Evolutionary conservation across 1,140 invertebrate species (phyloP), one percentile per base, ranked within the genome.

Genomic region (Stegodyphus dumicola): DNA sequence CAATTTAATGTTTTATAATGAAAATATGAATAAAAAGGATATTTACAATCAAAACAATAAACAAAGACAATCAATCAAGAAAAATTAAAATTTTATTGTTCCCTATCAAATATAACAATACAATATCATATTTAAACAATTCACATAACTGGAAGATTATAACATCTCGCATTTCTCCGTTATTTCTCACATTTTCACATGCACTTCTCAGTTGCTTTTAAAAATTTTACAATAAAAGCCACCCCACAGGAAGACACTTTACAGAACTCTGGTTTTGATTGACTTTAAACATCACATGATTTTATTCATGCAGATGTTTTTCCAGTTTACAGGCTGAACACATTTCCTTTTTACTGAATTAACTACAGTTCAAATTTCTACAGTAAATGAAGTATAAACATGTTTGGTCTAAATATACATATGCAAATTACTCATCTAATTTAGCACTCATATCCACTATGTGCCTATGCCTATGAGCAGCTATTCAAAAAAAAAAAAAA

Each of bases 21-120:
- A 33, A 33, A 33, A 33, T 33, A 33, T 33, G 33, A 33, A 33
- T 33, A 33, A 33, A 33, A 33, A 33, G 1, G 1, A 33, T 33
- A 33, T 33, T 33, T 33, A 33, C 33, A 33, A 33, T 33, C 33
- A 33, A 33, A 33, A 33, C 33, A 33, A 1, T 33, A 33, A 33
- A 33, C 3, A 33, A 33, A 33, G 33, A 33, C 33, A 33, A 33
- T 33, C 33, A 33, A 33, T 85, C 71, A 85, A 85, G 81, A 85
- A 85, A 85, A 85, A 85, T 85, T 85, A 85, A 85, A 85, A 71
- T 76, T 85, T 85, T 81, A 76, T 76, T 85, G 64, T 85, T 77
- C 81, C 64, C 81, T 85, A 85, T 76, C 81, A 85, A 85, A 85
- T 77, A 52, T 85, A 85, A 85, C 81, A 85, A 54, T 73, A 74